Base-by-base conservation (phyloP, 64 coral and sea anemone genomes). In the Cladopsammia gracilis region DNA sequence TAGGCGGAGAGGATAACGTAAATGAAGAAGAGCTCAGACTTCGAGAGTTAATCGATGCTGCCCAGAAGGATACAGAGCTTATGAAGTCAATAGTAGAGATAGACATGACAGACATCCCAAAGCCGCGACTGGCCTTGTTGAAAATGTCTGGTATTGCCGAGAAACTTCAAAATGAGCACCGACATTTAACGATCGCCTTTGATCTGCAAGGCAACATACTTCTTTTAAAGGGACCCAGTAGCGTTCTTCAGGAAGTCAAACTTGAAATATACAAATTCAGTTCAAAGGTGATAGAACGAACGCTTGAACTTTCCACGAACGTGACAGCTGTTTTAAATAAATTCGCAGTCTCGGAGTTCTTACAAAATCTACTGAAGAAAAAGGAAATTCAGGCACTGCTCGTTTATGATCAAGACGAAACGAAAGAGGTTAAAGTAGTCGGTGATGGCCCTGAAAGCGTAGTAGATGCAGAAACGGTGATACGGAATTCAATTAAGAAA, bases 341-440 rank as follows among this genome's bases (percentile, higher is more conserved):
- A n/a, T 45, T 8, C 19, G 0, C 18, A 10, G 80, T 84, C 25
- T 84, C 46, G 44, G 10, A 7, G 22, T 84, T 68, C 34, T 49
- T 84, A 5, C 60, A 48, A 2, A 60, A 25, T 6, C 60, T 84
- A 4, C 48, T 84, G 3, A 51, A 51, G 13, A 0, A 84, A 34
- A 84, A 52, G 0, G 20, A 14, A 20, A 84, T 84, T 24, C 60
- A 47, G 10, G 76, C 73, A 1, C 76, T 88, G 10, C 8, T 80
- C 20, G 14, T 94, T 73, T 89, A 24, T 19, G 79, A 82, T 75
- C 76, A 89, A 56, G 43, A 15, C 18, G 24, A 78, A 22, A 77
- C 46, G 25, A 96, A 73, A 6, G 85, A 96, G 69, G 26, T 96
- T 2, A 12, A 22, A 4, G 78, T 96, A 48, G 71, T 87, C n/a